These are phyloP conservation scores for Heliopora coerulea DNA, from an alignment of 92 coral and sea anemone species.

Conservation along the genomic window DNA sequence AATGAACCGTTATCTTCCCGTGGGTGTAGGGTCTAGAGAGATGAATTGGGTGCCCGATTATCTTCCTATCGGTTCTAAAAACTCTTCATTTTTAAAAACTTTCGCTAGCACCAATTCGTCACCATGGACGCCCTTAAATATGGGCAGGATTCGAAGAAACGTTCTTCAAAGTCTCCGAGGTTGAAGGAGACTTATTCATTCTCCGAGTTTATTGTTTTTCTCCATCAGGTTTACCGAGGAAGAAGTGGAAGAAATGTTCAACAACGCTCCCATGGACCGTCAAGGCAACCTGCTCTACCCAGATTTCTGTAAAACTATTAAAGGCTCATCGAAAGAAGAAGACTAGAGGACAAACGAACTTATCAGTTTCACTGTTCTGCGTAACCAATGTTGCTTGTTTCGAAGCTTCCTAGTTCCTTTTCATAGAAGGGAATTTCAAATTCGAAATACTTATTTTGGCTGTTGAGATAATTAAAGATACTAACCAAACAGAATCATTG, in stretches of 20 bases:
- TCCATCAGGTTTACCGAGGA: slow-evolving; percentile 77
- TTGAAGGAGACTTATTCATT: not conserved
- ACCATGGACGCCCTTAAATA: no score
- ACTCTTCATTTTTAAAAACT: no score
- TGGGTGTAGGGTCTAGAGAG: no score
- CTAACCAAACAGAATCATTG: not conserved
- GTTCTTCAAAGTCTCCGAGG: no score
- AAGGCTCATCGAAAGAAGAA: slow-evolving; percentile 86
- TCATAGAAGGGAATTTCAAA: not conserved
- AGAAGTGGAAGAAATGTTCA: slow-evolving; percentile 95
- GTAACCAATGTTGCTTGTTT: not conserved
- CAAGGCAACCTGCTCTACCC: slow-evolving; percentile 80
- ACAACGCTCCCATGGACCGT: slow-evolving; percentile 87
- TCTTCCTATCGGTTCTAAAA: no score
- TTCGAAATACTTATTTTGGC: not conserved
- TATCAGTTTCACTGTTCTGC: not conserved
- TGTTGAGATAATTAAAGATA: not conserved
- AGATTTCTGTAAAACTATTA: slow-evolving; percentile 86
- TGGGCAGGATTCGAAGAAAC: no score
- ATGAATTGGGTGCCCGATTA: no score
- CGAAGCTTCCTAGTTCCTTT: no score
- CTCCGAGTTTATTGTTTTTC: not conserved
- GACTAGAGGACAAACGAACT: slow-evolving; percentile 42
- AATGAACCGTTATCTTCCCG: no score
- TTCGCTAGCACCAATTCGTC: no score